Evolutionary conservation across 2,797 vertebrate species (phyloP).

Genomic region (Brachymystax lenok): DNA sequence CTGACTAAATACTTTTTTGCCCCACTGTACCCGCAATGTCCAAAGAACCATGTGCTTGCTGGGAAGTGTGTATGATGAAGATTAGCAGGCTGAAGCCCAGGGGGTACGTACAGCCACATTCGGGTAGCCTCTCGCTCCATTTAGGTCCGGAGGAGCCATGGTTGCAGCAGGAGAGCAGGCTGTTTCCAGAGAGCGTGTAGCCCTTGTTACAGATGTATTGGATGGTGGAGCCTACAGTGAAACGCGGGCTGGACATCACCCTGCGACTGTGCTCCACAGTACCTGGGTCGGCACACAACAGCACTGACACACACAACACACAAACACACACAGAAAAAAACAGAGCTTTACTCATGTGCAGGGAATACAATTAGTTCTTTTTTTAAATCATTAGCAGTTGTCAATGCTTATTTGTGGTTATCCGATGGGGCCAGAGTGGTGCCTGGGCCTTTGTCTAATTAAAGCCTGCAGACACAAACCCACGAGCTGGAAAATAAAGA

Average conservation of each 20-base stretch:
- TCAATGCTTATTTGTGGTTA: not conserved
- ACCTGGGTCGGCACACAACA: slow-evolving; percentile 87
- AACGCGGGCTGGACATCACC: slow-evolving; percentile 84
- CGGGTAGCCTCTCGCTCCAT: slow-evolving; percentile 90
- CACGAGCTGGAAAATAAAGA: slow-evolving; percentile 45
- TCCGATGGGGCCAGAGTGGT: not conserved
- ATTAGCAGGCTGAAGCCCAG: not conserved
- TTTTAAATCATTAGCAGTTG: not conserved
- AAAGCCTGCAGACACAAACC: slow-evolving; percentile 21
- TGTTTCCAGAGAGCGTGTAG: slow-evolving; percentile 83
- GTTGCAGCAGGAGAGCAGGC: slow-evolving; percentile 87
- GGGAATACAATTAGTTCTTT: not conserved
- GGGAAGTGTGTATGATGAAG: not conserved
- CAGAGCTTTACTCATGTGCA: not conserved
- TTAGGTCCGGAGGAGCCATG: slow-evolving; percentile 84
- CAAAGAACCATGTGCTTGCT: not conserved
- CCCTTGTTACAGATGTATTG: slow-evolving; percentile 91
- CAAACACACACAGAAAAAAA: not conserved
- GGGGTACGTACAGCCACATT: slow-evolving; percentile 84
- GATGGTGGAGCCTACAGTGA: slow-evolving; percentile 86
- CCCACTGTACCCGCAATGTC: too few species aligned
- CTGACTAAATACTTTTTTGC: too few species aligned
- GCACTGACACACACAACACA: slow-evolving; percentile 70
- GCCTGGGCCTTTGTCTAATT: slow-evolving; percentile 27
- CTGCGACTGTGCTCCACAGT: slow-evolving; percentile 87